phyloP scores from a whole-genome alignment of 1,140 invertebrate genomes.

The Bombus affinis region DNA sequence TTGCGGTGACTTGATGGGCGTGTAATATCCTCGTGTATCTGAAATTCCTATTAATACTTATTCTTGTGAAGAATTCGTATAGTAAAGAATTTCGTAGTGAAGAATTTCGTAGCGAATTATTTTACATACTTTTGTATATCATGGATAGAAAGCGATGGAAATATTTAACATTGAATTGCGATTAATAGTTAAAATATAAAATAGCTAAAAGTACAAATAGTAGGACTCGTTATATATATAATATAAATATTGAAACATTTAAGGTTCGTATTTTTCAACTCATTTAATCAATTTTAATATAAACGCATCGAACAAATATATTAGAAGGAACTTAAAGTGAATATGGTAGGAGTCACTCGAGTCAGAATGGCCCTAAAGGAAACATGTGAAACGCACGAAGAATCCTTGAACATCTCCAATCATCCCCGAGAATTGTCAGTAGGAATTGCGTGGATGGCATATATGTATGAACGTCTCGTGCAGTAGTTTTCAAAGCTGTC shows the following conservation, averaged over 20 bases:
- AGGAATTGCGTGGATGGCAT: conserved; percentile 5
- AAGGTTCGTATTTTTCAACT: not conserved
- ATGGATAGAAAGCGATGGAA: not conserved
- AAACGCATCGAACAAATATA: not conserved
- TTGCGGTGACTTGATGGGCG: too few species aligned
- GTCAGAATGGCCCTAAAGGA: not conserved
- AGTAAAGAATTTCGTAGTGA: not conserved
- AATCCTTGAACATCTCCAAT: not conserved
- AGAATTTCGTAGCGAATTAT: not conserved
- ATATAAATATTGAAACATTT: not conserved
- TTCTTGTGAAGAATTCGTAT: too few species aligned
- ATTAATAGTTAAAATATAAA: not conserved
- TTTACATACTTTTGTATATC: not conserved
- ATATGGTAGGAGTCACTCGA: not conserved
- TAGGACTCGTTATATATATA: too few species aligned
- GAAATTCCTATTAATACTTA: too few species aligned
- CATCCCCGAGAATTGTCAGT: not conserved
- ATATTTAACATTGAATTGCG: not conserved
- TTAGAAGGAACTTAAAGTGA: not conserved
- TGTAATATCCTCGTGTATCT: too few species aligned
- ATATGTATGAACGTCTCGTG: conserved; percentile 20
- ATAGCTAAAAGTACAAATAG: not conserved
- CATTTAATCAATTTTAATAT: not conserved
- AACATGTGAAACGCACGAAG: not conserved
- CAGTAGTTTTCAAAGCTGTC: not conserved